phyloP scores from a whole-genome alignment of 2,797 vertebrate species.

The Acrossocheilus wenchowensis region DNA sequence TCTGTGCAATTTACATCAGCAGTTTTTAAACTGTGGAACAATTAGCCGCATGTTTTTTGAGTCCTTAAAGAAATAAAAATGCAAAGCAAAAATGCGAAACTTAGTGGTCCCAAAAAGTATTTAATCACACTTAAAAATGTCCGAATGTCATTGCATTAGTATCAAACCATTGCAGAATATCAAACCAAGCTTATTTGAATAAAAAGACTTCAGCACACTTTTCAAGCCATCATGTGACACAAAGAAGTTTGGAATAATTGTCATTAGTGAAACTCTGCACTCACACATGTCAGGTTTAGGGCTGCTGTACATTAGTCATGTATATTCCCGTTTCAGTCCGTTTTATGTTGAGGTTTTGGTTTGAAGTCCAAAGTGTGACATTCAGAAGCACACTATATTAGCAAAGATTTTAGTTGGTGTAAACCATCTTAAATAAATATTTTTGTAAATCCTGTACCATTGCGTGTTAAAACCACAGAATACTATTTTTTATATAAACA shows the following conservation, averaged over 20 bases:
- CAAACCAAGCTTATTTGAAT: not conserved
- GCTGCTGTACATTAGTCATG: not conserved
- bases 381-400: not conserved
- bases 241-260: not conserved
- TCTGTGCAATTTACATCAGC: not conserved
- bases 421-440: not conserved
- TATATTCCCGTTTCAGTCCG: not conserved
- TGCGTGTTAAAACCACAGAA: not conserved
- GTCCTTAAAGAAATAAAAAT: not conserved
- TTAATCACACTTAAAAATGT: not conserved
- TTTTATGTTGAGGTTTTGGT: not conserved
- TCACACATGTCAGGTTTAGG: not conserved
- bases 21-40: not conserved
- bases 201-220: not conserved
- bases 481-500: not conserved
- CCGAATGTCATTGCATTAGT: not conserved
- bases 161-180: not conserved
- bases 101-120: not conserved
- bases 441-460: not conserved
- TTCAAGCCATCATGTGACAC: not conserved
- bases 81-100: not conserved
- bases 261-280: not conserved
- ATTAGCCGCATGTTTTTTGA: not conserved
- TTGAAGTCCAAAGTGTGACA: not conserved
- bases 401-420: not conserved